Evolutionary conservation across 1,140 invertebrate species (phyloP).

Genomic region (Kradibia gibbosae): DNA sequence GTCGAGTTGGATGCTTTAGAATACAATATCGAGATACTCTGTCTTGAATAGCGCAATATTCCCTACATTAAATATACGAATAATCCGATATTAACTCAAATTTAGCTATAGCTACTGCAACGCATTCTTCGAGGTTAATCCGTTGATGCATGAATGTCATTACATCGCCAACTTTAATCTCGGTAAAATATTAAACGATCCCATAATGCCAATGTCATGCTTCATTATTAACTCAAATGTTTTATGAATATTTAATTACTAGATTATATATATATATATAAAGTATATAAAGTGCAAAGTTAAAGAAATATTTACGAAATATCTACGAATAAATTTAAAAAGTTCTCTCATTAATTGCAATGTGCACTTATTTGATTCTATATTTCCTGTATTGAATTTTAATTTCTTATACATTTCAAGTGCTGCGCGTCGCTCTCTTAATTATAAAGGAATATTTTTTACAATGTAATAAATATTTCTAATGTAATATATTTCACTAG

Average conservation of each 20-base stretch:
- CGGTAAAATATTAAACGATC: not conserved
- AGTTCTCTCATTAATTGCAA: not conserved
- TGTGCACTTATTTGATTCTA: not conserved
- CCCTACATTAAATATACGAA: too few relatives aligned
- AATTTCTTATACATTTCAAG: not conserved
- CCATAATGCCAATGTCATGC: not conserved
- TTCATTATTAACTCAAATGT: not conserved
- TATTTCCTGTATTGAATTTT: not conserved
- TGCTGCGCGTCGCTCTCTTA: not conserved
- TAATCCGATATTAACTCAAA: too few relatives aligned
- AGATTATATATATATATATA: not conserved
- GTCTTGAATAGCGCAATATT: too few relatives aligned
- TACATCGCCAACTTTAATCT: not conserved
- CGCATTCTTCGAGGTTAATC: not conserved
- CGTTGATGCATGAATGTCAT: not conserved
- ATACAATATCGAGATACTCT: too few relatives aligned
- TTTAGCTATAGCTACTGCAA: too few relatives aligned
- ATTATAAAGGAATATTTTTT: not conserved
- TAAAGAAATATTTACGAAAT: not conserved
- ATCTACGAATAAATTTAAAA: constrained; percentile 6
- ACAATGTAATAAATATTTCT: not conserved
- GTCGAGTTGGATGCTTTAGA: too few relatives aligned
- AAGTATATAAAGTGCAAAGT: not conserved
- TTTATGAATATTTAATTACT: not conserved
- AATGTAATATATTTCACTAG: not conserved